Evolutionary conservation across 1,140 invertebrate genomes (phyloP), one percentile per base, ranked within the genome.

Genomic region (Bilobella aurantiaca): DNA sequence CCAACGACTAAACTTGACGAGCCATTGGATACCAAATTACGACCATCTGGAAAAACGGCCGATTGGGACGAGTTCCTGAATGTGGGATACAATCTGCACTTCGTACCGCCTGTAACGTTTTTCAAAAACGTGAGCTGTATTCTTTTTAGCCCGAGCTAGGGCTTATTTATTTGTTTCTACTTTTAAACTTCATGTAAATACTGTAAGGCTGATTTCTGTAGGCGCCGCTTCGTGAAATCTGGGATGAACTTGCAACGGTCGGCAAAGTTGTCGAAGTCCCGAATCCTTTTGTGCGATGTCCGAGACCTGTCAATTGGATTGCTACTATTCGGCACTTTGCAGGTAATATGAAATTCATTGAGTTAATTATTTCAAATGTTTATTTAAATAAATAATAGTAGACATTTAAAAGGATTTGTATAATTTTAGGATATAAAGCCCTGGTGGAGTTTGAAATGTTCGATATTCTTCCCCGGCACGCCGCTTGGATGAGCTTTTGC

Each of bases 381-480:
- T 42, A 42, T 12, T 42, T 42, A 18, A 42, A 12, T 42, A 42
- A 8, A 12, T 12, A 42, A 42, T 14, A 8, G 58, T 21, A 27
- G 58, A 12, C 12, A 57, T 57, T n/a, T n/a, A n/a, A 21, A 8
- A 12, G 14, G 8, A 29, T 59, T 8, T 12, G 8, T 59, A 8
- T 59, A 3, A 3, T 62, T 37, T 46, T 29, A 67, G 65, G 65
- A 29, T 67, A 67, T 29, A 46, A 49, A 18, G 46, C 59, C 18
- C 27, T 67, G 8, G 31, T 67, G 8, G 60, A 63, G 30, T 67
- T 62, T 67, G 65, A 67, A 57, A 12, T n/a, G n/a, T 67, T 67
- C 30, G 59, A 28, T 18, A 27, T 31, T 14, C 3, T 3, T 16
- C 53, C 21, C 23, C 1, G 28, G 30, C 42, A 58, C 29, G 2